Evolutionary conservation across 2,888 invertebrate species (phyloP), one percentile per base, ranked within the genome.

Genomic region (Brassicogethes aeneus): DNA sequence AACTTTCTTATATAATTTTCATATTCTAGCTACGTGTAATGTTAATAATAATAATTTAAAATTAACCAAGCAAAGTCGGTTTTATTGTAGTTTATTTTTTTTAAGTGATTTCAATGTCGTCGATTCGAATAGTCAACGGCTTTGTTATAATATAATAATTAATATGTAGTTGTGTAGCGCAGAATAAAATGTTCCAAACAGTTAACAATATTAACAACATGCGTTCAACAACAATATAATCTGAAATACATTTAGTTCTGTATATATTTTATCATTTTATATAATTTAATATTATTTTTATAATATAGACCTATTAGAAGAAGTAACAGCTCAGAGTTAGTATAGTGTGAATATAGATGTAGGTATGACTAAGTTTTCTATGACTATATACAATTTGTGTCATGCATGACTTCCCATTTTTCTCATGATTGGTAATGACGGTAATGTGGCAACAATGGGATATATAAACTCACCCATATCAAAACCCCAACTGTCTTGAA

Each of bases 121-220:
- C n/a, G 37, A 50, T 40, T 56, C 57, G 56, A 60, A 51, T 57
- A 51, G 55, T 59, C 47, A 57, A 60, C 57, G 60, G 57, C 55
- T 47, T 50, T 50, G 57, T 58, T 56, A 55, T 57, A 57, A 23
- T 23, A 23, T 23, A 23, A 7, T 23, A n/a, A n/a, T n/a, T n/a
- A n/a, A n/a, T n/a, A n/a, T 23, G 5, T 23, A 7, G 5, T 23
- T 23, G 23, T 23, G 10, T 23, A 23, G 10, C 23, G 23, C 23
- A 23, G 23, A 23, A 23, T 23, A 23, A 23, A 23, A 23, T 23
- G 23, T 23, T 10, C 23, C 23, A 23, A 23, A 23, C 23, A 23
- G 10, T 66, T 65, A 68, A 68, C 68, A 68, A 67, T 65, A 65
- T 64, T 63, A 69, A 69, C 67, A 69, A 69, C 69, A 68, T 69